Evolutionary conservation across 2,113 vertebrate species (phyloP), one percentile per base, ranked within the genome.

Genomic region (Caranx ignobilis): DNA sequence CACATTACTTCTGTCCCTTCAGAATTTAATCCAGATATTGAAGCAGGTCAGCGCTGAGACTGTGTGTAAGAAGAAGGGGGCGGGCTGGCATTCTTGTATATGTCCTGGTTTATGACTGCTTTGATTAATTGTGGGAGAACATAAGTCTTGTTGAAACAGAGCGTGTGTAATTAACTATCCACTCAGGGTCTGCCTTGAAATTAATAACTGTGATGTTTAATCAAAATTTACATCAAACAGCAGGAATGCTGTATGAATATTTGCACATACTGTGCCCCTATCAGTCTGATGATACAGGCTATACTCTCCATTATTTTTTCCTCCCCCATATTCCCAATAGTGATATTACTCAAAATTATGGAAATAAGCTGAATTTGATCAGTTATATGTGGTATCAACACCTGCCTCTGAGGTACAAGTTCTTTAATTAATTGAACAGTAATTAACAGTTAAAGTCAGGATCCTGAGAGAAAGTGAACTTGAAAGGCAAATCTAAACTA

Each of bases 401-500:
- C 82, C 91, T 92, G 87, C 84, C 91, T 91, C 89, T 85, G 87
- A 92, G 92, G 90, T 92, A 72, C 75, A 3, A 3, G 76, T 62
- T 71, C 74, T 84, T 87, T 90, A 89, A 93, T 93, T 88, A 93
- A 92, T 88, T 87, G 83, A 89, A 86, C 80, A 83, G 83, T 93
- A 93, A 94, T 92, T 91, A 92, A 92, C 76, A 83, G 87, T 92
- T 88, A 86, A 92, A 87, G 83, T 88, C 67, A 13, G 84, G 80
- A 89, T 91, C 76, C 78, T 85, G 84, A 81, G 85, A 92, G 83
- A 87, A 89, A 90, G 89, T 74, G 83, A 90, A 92, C 87, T 94
- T 92, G 89, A 93, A 93, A 93, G 90, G 83, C 71, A 89, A 90
- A 88, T 88, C 86, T 90, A 21, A 91, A 89, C 87, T 93, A 94